These are phyloP conservation scores for Epinotia demarniana DNA, from an alignment of 2,888 invertebrate species.

Conservation along the genomic window DNA sequence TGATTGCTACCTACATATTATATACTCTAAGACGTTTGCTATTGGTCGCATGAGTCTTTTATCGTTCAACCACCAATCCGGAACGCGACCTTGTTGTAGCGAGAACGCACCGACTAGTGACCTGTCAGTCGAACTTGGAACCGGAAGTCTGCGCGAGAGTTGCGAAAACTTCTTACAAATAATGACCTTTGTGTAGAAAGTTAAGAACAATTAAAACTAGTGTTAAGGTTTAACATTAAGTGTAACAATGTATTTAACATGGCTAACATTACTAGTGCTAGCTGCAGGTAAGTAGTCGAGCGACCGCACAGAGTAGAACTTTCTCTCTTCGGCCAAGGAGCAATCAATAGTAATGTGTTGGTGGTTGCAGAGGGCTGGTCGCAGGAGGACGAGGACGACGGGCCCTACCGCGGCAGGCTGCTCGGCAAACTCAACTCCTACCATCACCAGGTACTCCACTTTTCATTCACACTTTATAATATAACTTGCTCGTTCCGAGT, in stretches of 20 bases:
- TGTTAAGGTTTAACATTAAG: slow-evolving; percentile 47
- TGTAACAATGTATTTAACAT: slow-evolving; percentile 38
- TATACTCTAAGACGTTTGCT: too few species aligned
- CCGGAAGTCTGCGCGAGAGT: slow-evolving; percentile 54
- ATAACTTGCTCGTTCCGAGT: neutral
- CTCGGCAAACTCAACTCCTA: slow-evolving; percentile 95
- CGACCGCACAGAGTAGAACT: slow-evolving; percentile 18
- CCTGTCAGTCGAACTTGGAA: slow-evolving; percentile 55
- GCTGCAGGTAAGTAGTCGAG: slow-evolving; percentile 30
- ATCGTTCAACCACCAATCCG: slow-evolving; percentile 54
- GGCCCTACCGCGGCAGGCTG: slow-evolving; percentile 91
- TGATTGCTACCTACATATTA: too few species aligned
- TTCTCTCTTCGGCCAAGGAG: slow-evolving; percentile 35
- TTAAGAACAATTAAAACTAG: slow-evolving; percentile 50
- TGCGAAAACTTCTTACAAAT: slow-evolving; percentile 55
- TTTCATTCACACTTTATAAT: slow-evolving; percentile 3
- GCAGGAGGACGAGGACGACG: slow-evolving; percentile 88
- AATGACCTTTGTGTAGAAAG: slow-evolving; percentile 59
- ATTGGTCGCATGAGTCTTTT: slow-evolving; percentile 55
- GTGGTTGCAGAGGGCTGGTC: slow-evolving; percentile 68
- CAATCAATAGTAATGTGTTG: slow-evolving; percentile 39
- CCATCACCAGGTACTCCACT: slow-evolving; percentile 88
- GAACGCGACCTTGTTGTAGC: slow-evolving; percentile 51
- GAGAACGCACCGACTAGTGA: slow-evolving; percentile 51
- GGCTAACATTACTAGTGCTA: slow-evolving; percentile 31